Evolutionary conservation across 2,113 vertebrate genomes (phyloP).

Genomic region (Ameiurus melas): DNA sequence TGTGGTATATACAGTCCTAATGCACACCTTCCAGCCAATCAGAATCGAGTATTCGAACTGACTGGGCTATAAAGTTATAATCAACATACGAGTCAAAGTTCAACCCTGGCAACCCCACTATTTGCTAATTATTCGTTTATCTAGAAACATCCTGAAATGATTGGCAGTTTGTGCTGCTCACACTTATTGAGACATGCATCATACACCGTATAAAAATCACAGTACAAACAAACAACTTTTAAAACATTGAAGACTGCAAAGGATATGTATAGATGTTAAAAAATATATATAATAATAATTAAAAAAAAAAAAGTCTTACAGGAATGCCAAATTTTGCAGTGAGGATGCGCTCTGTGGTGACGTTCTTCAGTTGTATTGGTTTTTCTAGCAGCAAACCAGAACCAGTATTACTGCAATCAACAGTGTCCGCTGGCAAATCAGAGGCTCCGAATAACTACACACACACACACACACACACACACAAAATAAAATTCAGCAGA

Average conservation of each 20-base stretch:
- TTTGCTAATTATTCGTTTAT: not conserved
- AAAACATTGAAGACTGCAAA: not conserved
- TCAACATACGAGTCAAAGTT: not conserved
- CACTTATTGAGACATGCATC: not conserved
- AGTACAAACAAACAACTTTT: not conserved
- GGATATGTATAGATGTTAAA: not conserved
- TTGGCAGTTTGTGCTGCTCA: not conserved
- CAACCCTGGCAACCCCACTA: not conserved
- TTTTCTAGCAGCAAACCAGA: slow-evolving; percentile 79
- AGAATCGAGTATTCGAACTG: too few species aligned
- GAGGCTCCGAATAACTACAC: slow-evolving; percentile 76
- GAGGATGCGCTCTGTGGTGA: slow-evolving; percentile 75
- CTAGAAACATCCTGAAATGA: not conserved
- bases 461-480: slow-evolving; percentile 28
- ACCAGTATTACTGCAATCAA: slow-evolving; percentile 86
- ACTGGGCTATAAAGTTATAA: too few species aligned
- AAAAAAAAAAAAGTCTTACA: slow-evolving; percentile 72
- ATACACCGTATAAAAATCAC: not conserved
- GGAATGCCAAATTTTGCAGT: slow-evolving; percentile 81
- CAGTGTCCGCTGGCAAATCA: slow-evolving; percentile 68
- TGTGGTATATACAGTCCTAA: too few species aligned
- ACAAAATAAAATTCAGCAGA: not conserved
- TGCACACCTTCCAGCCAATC: too few species aligned
- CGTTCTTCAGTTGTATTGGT: slow-evolving; percentile 78
- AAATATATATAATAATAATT: too few species aligned